Evolutionary conservation across 2,797 vertebrate species (phyloP).

Genomic region (Gadopsis bispinosus): DNA sequence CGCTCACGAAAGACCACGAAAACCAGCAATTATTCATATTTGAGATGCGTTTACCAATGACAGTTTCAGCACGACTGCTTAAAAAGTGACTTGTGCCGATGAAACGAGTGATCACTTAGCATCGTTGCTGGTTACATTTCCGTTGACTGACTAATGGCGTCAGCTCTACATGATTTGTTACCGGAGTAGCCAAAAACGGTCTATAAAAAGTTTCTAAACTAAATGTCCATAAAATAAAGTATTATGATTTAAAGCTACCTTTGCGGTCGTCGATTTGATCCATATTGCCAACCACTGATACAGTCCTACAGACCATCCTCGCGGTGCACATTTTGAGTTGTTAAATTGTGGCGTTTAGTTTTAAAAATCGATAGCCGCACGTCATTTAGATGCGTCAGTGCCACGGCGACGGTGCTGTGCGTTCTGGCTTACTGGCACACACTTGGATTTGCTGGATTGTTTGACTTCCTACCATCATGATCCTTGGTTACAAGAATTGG

Average conservation of each 20-base stretch:
- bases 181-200: background rate
- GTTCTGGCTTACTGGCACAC: constrained; percentile 1
- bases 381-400: constrained; percentile 4
- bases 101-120: background rate
- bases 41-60: background rate
- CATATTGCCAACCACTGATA: background rate
- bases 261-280: background rate
- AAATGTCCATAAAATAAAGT: background rate
- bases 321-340: background rate
- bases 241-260: background rate
- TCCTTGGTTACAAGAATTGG: constrained; percentile 32
- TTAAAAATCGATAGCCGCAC: background rate
- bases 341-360: background rate
- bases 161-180: background rate
- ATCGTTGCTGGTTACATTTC: background rate
- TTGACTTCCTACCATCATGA: background rate
- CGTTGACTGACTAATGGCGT: background rate
- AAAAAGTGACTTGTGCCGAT: background rate
- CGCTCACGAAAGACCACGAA: background rate
- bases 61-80: background rate
- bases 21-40: background rate
- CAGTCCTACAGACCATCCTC: background rate
- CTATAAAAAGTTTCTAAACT: background rate
- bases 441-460: background rate
- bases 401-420: background rate